A percentile compares a stretch with the other conserved stretches of the same genome.
Evolutionary conservation across 2,113 vertebrate genomes (phyloP).

Genomic region (Noctilio leporinus): DNA sequence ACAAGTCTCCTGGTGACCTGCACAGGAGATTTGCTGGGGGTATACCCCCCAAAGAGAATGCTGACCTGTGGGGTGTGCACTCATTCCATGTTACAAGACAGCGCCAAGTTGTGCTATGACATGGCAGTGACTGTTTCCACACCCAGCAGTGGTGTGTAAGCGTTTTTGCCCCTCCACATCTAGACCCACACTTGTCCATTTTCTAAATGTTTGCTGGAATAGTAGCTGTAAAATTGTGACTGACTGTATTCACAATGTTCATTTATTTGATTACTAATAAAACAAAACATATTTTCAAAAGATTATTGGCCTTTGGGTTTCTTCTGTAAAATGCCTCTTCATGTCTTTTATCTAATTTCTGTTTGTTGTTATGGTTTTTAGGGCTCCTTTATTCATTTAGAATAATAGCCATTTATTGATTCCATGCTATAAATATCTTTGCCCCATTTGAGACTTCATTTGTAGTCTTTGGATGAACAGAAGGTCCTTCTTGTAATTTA

Average conservation of each 20-base stretch:
- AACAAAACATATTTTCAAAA: background rate
- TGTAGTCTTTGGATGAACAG: background rate
- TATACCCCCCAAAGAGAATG: background rate
- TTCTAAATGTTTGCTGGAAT: background rate
- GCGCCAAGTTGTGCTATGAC: background rate
- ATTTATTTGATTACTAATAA: background rate
- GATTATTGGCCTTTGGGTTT: background rate
- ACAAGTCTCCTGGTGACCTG: background rate
- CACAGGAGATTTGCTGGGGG: background rate
- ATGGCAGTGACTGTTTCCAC: background rate
- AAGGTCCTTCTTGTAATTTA: background rate
- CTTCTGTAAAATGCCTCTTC: background rate
- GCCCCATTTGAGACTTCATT: background rate
- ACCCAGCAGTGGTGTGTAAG: background rate
- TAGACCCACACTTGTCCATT: background rate
- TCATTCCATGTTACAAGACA: background rate
- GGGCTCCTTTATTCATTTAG: background rate
- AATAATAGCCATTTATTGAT: background rate
- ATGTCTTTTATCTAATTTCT: background rate
- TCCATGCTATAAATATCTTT: background rate
- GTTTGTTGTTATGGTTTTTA: background rate
- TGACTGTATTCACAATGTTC: background rate
- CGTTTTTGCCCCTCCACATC: background rate
- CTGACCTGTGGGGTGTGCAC: background rate
- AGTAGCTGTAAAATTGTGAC: background rate